These are phyloP conservation scores for Epiblema foenella DNA, from an alignment of 2,888 invertebrate species.

Conservation along the genomic window DNA sequence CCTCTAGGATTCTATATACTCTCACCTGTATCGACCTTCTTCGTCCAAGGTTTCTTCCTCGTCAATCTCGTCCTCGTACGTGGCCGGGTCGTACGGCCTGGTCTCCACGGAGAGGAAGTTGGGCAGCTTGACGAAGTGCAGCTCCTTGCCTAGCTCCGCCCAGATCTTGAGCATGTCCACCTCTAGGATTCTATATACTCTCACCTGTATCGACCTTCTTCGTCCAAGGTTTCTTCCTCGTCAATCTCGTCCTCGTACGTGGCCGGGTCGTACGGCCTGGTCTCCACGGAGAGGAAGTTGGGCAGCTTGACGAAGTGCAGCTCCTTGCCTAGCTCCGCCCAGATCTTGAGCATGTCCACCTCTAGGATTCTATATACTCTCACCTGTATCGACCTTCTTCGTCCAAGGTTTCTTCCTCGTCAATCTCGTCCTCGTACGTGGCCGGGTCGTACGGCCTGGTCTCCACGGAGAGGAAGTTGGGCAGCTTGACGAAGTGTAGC, in stretches of 20 bases:
- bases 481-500: slow-evolving; percentile 97
- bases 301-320: slow-evolving; percentile 98
- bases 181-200: slow-evolving; percentile 87
- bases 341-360: slow-evolving; percentile 98
- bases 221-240: slow-evolving; percentile 98
- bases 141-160: slow-evolving; percentile 95
- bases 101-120: slow-evolving; percentile 99
- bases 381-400: slow-evolving; percentile 97
- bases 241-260: slow-evolving; percentile 99
- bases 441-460: slow-evolving; percentile 97
- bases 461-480: slow-evolving; percentile 99
- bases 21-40: slow-evolving; percentile 94
- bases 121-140: slow-evolving; percentile 98
- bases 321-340: slow-evolving; percentile 95
- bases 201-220: slow-evolving; percentile 96
- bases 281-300: slow-evolving; percentile 99
- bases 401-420: slow-evolving; percentile 98
- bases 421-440: slow-evolving; percentile 99
- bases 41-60: slow-evolving; percentile 99
- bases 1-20: slow-evolving; percentile 82
- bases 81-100: slow-evolving; percentile 96
- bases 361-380: slow-evolving; percentile 43
- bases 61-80: slow-evolving; percentile 99
- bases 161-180: slow-evolving; percentile 98
- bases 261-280: slow-evolving; percentile 96